These are phyloP conservation scores for Megamerina dolium DNA, from an alignment of 2,888 invertebrate species.

Conservation along the genomic window DNA sequence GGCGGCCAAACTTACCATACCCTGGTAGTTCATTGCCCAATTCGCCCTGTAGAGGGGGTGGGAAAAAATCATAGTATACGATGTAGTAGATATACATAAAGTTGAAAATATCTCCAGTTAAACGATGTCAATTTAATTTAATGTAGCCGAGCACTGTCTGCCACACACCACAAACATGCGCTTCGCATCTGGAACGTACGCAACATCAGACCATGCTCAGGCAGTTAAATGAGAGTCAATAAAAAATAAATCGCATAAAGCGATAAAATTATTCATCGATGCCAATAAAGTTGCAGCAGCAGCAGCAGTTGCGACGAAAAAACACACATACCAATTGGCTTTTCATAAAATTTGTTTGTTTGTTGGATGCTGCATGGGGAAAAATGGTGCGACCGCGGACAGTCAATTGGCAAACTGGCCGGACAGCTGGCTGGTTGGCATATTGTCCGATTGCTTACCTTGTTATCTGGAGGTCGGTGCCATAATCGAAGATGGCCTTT, in stretches of 20 bases:
- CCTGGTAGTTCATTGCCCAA: slow-evolving; percentile 87
- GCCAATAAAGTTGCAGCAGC: slow-evolving; percentile 32
- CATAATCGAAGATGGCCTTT: slow-evolving; percentile 81
- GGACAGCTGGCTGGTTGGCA: too few species aligned
- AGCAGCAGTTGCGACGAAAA: slow-evolving; percentile 11
- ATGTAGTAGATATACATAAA: not conserved
- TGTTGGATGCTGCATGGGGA: too few species aligned
- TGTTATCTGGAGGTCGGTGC: slow-evolving; percentile 61
- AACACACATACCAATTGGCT: slow-evolving; percentile 15
- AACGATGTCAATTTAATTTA: slow-evolving; percentile 39
- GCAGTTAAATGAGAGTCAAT: slow-evolving; percentile 9
- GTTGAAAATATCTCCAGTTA: slow-evolving; percentile 15
- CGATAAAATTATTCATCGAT: slow-evolving; percentile 44
- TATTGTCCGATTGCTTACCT: too few species aligned
- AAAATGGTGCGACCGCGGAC: too few species aligned
- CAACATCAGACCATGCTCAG: not conserved
- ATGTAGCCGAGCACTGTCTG: slow-evolving; percentile 21
- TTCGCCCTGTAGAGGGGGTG: slow-evolving; percentile 56
- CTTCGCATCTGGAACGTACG: too few species aligned
- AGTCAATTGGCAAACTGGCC: too few species aligned
- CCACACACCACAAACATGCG: not conserved
- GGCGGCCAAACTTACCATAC: slow-evolving; percentile 78
- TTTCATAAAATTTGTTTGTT: too few species aligned
- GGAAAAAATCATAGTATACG: slow-evolving; percentile 1
- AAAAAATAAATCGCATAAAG: slow-evolving; percentile 42